Percentiles rank a stretch among this genome's conserved stretches.
Evolutionary conservation across 2,797 vertebrate genomes (phyloP).

Genomic region (Cirrhinus mrigala): DNA sequence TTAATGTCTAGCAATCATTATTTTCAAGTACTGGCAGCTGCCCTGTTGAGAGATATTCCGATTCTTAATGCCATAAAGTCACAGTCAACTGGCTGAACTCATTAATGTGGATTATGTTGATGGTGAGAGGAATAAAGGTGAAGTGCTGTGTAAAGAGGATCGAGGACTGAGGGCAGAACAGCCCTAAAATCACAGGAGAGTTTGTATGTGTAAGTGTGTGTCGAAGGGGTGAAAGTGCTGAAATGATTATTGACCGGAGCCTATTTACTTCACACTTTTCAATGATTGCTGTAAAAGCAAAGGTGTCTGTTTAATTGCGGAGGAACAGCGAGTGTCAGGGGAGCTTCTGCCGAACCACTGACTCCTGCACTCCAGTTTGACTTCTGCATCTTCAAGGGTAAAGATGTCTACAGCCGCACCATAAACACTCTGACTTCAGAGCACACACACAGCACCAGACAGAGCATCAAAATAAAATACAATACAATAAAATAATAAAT

Average conservation of each 20-base stretch:
- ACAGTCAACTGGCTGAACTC: slow-evolving; percentile 75
- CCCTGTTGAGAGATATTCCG: slow-evolving; percentile 1
- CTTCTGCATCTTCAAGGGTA: slow-evolving; percentile 89
- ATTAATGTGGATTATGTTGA: slow-evolving; percentile 88
- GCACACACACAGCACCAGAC: too few species aligned
- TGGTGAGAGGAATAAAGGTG: slow-evolving; percentile 85
- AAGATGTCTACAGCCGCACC: slow-evolving; percentile 66
- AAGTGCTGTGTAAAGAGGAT: slow-evolving; percentile 68
- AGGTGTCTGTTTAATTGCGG: slow-evolving; percentile 86
- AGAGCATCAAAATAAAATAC: too few species aligned
- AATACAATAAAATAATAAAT: background rate
- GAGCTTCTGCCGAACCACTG: slow-evolving; percentile 77
- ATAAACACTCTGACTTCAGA: too few species aligned
- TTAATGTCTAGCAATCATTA: slow-evolving; percentile 16
- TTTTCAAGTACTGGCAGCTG: slow-evolving; percentile 22
- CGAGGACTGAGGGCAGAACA: slow-evolving; percentile 57
- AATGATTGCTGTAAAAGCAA: slow-evolving; percentile 83
- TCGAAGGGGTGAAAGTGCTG: slow-evolving; percentile 74
- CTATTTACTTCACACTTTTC: slow-evolving; percentile 86
- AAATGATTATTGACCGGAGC: slow-evolving; percentile 85
- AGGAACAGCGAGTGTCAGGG: slow-evolving; percentile 82
- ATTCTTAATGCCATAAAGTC: slow-evolving; percentile 73
- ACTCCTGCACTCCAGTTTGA: slow-evolving; percentile 79
- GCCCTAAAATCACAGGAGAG: slow-evolving; percentile 12
- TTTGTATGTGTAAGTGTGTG: slow-evolving; percentile 9